These are phyloP conservation scores for Thyatira batis DNA, from an alignment of 2,888 invertebrate genomes.

Conservation along the genomic window DNA sequence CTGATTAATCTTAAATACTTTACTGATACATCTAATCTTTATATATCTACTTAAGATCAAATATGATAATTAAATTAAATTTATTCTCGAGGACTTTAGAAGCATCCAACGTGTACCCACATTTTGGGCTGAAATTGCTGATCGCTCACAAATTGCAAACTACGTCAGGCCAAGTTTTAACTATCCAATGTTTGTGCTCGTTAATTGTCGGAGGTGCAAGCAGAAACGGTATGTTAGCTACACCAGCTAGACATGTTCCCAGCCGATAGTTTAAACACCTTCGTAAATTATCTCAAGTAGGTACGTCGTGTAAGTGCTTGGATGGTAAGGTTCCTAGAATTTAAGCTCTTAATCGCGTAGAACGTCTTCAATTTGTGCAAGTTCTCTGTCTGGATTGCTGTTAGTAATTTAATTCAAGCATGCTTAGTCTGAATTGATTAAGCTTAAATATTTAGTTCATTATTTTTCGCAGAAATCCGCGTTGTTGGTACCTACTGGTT, in stretches of 20 bases:
- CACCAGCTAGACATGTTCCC: constrained; percentile 2
- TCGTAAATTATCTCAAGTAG: constrained; percentile 2
- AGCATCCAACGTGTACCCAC: too few relatives aligned
- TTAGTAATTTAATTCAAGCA: not conserved
- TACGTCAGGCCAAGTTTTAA: constrained; percentile 38
- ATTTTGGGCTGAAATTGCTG: constrained; percentile 2
- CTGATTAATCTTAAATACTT: too few relatives aligned
- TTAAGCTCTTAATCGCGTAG: not conserved
- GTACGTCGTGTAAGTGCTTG: not conserved
- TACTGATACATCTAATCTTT: too few relatives aligned
- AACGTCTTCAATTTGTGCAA: not conserved
- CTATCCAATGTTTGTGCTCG: constrained; percentile 54
- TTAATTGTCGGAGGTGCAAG: constrained; percentile 51
- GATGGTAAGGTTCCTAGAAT: not conserved
- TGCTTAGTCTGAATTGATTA: too few relatives aligned
- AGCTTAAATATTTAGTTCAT: too few relatives aligned
- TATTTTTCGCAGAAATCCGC: too few relatives aligned
- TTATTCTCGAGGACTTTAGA: too few relatives aligned
- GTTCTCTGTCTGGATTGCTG: not conserved
- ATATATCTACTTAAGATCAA: too few relatives aligned
- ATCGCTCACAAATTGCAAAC: constrained; percentile 1
- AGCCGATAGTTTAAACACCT: not conserved
- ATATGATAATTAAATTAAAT: too few relatives aligned
- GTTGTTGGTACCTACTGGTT: too few relatives aligned
- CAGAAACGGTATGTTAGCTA: constrained; percentile 16